Evolutionary conservation across 2,888 invertebrate genomes (phyloP).

Genomic region (Alviniconcha strummeri): DNA sequence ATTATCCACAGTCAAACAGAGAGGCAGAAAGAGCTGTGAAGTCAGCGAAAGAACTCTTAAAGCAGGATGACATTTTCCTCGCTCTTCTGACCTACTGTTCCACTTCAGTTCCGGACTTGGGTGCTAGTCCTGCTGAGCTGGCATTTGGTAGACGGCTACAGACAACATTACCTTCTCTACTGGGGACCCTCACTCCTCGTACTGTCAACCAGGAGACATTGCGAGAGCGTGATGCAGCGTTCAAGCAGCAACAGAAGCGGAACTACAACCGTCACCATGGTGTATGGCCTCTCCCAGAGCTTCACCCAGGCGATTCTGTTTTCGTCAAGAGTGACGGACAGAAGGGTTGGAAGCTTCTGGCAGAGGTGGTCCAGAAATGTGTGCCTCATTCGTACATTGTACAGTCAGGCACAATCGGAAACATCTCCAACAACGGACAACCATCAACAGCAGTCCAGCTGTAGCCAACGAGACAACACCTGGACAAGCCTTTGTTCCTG

Average conservation of each 20-base stretch:
- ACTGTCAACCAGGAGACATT: background rate
- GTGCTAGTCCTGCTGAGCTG: background rate
- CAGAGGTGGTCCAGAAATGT: background rate
- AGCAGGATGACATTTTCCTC: background rate
- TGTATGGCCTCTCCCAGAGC: background rate
- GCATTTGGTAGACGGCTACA: background rate
- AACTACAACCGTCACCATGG: background rate
- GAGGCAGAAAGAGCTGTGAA: slow-evolving; percentile 40
- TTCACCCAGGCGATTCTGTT: background rate
- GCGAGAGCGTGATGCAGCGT: background rate
- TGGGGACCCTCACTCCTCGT: too few species aligned
- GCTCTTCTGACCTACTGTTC: background rate
- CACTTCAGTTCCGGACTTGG: background rate
- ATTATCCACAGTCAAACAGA: slow-evolving; percentile 10
- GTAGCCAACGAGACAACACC: too few species aligned
- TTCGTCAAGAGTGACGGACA: background rate
- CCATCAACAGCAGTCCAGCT: background rate
- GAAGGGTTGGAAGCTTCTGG: background rate
- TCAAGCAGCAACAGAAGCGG: background rate
- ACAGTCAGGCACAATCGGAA: background rate
- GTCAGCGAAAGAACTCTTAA: background rate
- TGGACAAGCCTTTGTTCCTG: too few species aligned
- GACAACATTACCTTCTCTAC: background rate
- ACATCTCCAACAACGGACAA: background rate
- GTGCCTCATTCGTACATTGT: background rate